Percentiles rank a stretch among this genome's conserved stretches.
phyloP scores from a whole-genome alignment of 1,140 invertebrate species.

The Pseudomyrmex dendroicus region DNA sequence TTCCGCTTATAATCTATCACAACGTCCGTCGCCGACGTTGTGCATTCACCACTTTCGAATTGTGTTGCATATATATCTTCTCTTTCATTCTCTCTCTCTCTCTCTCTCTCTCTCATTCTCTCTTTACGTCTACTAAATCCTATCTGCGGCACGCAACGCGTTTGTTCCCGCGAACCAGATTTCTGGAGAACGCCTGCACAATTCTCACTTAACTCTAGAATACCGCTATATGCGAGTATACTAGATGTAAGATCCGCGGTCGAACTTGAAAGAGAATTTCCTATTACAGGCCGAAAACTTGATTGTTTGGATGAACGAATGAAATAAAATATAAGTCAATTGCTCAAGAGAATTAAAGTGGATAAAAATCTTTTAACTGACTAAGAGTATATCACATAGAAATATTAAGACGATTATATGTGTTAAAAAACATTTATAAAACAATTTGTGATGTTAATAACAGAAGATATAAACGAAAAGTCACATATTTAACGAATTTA shows the following conservation, averaged over 20 bases:
- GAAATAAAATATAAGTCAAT: not conserved
- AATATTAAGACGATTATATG: no score
- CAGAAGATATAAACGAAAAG: not conserved
- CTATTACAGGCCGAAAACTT: not conserved
- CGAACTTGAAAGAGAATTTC: slow-evolving; percentile 22
- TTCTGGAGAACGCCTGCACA: slow-evolving; percentile 40
- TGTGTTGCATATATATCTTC: slow-evolving; percentile 19
- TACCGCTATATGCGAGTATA: not conserved
- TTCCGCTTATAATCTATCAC: slow-evolving; percentile 76
- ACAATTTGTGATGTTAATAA: no score
- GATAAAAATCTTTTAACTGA: not conserved
- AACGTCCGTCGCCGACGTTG: slow-evolving; percentile 69
- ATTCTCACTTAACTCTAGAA: slow-evolving; percentile 48
- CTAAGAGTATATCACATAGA: no score
- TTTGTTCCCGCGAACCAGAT: slow-evolving; percentile 28
- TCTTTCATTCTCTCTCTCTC: no score
- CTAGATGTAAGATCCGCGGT: slow-evolving; percentile 5
- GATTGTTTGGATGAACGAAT: not conserved
- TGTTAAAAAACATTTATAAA: no score
- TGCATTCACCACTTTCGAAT: slow-evolving; percentile 51
- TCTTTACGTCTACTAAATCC: slow-evolving; percentile 24
- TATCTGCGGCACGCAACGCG: slow-evolving; percentile 38
- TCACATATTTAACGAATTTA: not conserved
- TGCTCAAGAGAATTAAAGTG: slow-evolving; percentile 19
- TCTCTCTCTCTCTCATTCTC: no score